These are phyloP conservation scores for Parnassius orleans DNA, from an alignment of 2,888 invertebrate species.

Conservation along the genomic window DNA sequence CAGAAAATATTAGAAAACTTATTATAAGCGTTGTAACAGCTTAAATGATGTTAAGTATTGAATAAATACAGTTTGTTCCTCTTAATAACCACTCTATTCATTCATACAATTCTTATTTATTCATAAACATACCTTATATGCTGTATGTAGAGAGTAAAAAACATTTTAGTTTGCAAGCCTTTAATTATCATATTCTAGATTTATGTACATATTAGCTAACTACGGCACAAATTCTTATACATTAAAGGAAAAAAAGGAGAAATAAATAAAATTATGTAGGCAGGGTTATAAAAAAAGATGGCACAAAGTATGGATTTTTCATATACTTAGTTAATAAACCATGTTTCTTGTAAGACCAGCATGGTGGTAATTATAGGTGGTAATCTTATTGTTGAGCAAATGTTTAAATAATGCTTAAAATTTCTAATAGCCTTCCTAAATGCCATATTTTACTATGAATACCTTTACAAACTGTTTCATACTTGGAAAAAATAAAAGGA, in stretches of 20 bases:
- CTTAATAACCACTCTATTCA: not conserved
- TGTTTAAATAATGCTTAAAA: no score
- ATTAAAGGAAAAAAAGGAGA: constrained; percentile 6
- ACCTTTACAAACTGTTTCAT: no score
- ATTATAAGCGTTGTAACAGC: constrained; percentile 39
- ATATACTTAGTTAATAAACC: no score
- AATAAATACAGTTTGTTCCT: constrained; percentile 38
- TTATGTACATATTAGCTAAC: constrained; percentile 24
- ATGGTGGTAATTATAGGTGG: no score
- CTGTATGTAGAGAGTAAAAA: constrained; percentile 1
- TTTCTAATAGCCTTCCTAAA: no score
- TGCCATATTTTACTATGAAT: no score
- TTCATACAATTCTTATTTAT: not conserved
- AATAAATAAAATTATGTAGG: constrained; percentile 8
- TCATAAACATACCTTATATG: not conserved
- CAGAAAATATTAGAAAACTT: constrained; percentile 27
- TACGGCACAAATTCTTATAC: constrained; percentile 17
- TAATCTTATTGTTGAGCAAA: no score
- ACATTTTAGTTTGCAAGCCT: constrained; percentile 35
- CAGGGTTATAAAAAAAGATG: constrained; percentile 20
- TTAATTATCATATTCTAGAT: constrained; percentile 39
- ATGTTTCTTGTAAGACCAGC: no score
- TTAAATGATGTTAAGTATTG: constrained; percentile 37
- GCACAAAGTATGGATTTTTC: constrained; percentile 23
- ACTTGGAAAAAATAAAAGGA: no score